Evolutionary conservation across 2,797 vertebrate genomes (phyloP), one percentile per base, ranked within the genome.

Genomic region (Uromys caudimaculatus): DNA sequence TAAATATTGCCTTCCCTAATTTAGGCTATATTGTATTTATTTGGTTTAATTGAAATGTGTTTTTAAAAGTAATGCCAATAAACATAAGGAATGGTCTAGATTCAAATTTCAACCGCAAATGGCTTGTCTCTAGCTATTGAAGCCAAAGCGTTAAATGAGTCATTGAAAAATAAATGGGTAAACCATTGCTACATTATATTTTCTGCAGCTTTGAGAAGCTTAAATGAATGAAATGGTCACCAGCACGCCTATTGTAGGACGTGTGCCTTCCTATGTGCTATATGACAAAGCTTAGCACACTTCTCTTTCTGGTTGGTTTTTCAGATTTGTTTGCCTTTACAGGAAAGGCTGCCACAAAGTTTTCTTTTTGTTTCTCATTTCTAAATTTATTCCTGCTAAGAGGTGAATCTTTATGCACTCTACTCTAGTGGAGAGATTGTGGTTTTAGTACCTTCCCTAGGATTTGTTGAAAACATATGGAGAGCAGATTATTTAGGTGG

Each of bases 401-500:
- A 97, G 93, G 87, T 93, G 84, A 92, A 90, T 96, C 92, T 92
- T 95, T 97, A 94, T 71, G 47, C 82, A 41, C 9, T 41, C 3
- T 35, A 54, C 67, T 95, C 52, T 94, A 96, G 95, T 94, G 90
- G 41, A 89, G 95, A 95, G 93, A 93, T 88, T 90, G 86, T 85
- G 54, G 64, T 41, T 90, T 58, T 38, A 69, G 44, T 93, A 93
- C 84, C 94, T 97, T 97, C 88, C 56, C 73, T 81, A 93, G 52
- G 81, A 89, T 94, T 86, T 96, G 19, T 82, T 77, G 91, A 62
- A 90, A 96, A 97, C 97, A 97, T 97, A 97, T 97, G 98, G 97
- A 96, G 84, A 96, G 62, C 97, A 97, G 97, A 97, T 97, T 97
- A 97, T 56, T 95, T 93, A 83, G 89, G 97, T 92, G 97, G 97